Conservation (phyloP, 2,113 vertebrate species). For the Morphnarchus princeps region DNA sequence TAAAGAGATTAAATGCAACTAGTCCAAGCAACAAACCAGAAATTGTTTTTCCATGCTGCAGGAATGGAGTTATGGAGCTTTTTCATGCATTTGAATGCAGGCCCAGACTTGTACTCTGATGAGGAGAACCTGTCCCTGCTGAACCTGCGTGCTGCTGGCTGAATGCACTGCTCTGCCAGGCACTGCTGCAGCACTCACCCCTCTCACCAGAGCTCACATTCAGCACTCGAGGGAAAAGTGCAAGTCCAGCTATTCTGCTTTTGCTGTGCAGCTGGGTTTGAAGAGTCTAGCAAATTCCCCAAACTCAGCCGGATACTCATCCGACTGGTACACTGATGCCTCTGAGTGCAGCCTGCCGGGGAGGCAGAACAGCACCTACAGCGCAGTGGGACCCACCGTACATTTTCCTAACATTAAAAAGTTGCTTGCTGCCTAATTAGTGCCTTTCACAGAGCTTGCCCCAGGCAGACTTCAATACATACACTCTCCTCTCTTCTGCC, state of each 20-base stretch:
- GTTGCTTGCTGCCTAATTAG: background rate
- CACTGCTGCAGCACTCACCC: background rate
- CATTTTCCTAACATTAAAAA: background rate
- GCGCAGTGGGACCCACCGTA: background rate
- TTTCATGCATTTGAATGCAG: background rate
- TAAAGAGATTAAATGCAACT: background rate
- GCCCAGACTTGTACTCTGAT: background rate
- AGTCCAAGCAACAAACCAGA: background rate
- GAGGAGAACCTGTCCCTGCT: background rate
- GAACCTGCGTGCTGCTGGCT: background rate
- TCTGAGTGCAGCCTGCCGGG: background rate
- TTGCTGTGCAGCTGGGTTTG: background rate
- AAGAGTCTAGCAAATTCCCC: slow-evolving; percentile 53
- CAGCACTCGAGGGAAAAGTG: slow-evolving; percentile 30
- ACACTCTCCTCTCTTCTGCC: background rate
- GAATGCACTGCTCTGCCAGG: background rate
- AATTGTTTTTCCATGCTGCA: background rate
- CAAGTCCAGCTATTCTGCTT: slow-evolving; percentile 47
- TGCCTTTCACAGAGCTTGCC: background rate
- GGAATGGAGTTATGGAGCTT: background rate
- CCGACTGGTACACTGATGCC: background rate
- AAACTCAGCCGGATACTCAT: background rate
- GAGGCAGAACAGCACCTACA: background rate
- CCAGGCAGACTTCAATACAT: background rate
- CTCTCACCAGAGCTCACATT: background rate